A percentile compares a stretch with the other conserved stretches of the same genome.
These are phyloP conservation scores for Dendronephthya gigantea DNA, from an alignment of 64 coral and sea anemone species.

Conservation along the genomic window DNA sequence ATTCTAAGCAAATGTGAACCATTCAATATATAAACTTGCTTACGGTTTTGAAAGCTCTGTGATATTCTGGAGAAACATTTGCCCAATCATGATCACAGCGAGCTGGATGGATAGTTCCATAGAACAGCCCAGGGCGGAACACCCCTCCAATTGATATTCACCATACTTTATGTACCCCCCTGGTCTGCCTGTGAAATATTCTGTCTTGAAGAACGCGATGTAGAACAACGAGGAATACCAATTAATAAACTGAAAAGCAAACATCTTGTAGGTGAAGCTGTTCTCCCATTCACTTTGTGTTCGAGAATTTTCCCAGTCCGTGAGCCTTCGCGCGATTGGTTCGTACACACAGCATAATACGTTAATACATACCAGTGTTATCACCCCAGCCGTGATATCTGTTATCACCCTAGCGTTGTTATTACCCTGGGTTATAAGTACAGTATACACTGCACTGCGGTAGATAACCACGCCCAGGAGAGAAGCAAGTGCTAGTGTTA, in stretches of 20 bases:
- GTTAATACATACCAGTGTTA: constrained; percentile 50
- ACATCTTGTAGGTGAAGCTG: constrained; percentile 56
- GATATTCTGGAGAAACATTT: constrained; percentile 51
- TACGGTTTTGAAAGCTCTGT: constrained; percentile 48
- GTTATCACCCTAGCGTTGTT: constrained; percentile 46
- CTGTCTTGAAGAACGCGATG: constrained; percentile 59
- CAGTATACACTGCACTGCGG: constrained; percentile 54
- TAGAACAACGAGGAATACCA: constrained; percentile 65
- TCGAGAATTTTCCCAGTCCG: constrained; percentile 61
- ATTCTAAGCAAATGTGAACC: too few relatives aligned
- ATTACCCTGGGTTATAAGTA: constrained; percentile 25
- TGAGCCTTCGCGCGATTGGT: constrained; percentile 40
- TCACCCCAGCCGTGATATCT: constrained; percentile 37
- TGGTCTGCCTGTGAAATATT: constrained; percentile 39
- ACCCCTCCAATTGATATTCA: constrained; percentile 45
- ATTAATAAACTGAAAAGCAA: constrained; percentile 54
- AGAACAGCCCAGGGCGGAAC: constrained; percentile 38
- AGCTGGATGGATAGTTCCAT: constrained; percentile 54
- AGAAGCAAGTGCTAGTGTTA: constrained; percentile 38
- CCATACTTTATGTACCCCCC: constrained; percentile 33
- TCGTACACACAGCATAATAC: constrained; percentile 48
- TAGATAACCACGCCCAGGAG: constrained; percentile 56
- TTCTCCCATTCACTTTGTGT: constrained; percentile 47
- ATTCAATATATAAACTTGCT: constrained; percentile 17
- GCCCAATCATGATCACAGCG: constrained; percentile 55